These are phyloP conservation scores for Rhadina sibilatrix DNA, from an alignment of 2,113 vertebrate genomes.

Conservation along the genomic window DNA sequence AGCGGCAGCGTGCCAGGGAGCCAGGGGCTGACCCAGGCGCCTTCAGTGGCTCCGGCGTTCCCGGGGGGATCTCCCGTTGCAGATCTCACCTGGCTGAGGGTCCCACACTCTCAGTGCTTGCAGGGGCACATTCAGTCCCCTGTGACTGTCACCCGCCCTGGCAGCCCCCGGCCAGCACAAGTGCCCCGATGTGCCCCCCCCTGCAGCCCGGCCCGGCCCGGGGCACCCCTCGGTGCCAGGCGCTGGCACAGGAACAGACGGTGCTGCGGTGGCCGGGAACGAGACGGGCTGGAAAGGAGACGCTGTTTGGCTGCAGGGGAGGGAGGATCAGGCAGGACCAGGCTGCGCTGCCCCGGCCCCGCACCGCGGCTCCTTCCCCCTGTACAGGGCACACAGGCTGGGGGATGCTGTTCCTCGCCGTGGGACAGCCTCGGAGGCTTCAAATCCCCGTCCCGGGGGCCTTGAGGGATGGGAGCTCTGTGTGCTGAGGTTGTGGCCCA, in stretches of 20 bases:
- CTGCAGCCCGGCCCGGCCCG: rapidly evolving
- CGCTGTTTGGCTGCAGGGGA: not conserved
- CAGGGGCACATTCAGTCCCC: not conserved
- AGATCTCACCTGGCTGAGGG: not conserved
- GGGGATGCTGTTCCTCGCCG: not conserved
- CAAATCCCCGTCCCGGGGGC: not conserved
- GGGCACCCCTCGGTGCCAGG: not conserved
- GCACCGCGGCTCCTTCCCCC: not conserved
- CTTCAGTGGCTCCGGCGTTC: rapidly evolving
- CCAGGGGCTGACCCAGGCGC: not conserved
- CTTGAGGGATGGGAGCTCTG: not conserved
- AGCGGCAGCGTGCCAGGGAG: not conserved
- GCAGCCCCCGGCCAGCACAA: not conserved
- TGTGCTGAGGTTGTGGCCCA: not conserved
- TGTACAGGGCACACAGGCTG: not conserved
- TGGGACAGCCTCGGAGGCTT: not conserved
- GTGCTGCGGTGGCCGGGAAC: not conserved
- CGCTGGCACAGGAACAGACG: not conserved
- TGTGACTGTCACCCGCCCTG: not conserved
- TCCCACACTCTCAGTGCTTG: not conserved
- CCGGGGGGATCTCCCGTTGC: not conserved
- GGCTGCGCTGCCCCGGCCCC: not conserved
- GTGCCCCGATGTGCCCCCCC: not conserved
- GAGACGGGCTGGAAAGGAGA: not conserved
- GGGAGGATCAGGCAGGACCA: not conserved